Evolutionary conservation across 2,888 invertebrate genomes (phyloP), one percentile per base, ranked within the genome.

Genomic region (Noctua janthe): DNA sequence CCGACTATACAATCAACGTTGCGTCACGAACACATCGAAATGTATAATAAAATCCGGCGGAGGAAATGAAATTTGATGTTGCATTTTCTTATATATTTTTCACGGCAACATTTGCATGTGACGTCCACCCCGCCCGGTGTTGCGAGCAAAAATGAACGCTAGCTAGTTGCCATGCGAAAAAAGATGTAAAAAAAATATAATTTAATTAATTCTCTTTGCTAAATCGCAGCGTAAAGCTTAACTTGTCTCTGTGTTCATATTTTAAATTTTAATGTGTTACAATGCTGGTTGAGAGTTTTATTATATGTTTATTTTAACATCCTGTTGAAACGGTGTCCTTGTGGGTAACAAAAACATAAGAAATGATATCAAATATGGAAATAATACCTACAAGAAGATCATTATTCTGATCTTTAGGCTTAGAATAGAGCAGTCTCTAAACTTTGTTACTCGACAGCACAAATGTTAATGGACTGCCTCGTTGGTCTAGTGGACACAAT

Each of bases 51-150:
- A 95, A 95, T 93, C 91, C 91, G 89, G 90, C 81, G 91, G 88
- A 92, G 92, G 92, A 94, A 94, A 94, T 94, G 92, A 93, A 93
- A 93, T 92, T 93, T 91, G 90, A 92, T 92, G 93, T 92, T 91
- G 91, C 92, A 92, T 93, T 94, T 94, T 93, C 92, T 94, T 91
- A 91, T 86, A 92, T 92, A 94, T 93, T 92, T 92, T 91, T 86
- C 90, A 88, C 88, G 87, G 85, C 84, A 90, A 90, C 92, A 92
- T 92, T 94, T 94, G 94, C 94, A 91, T 91, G 88, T 94, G 95
- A 95, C 95, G 94, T 93, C 90, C 87, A 87, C 85, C 76, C 83
- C 78, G 83, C 87, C 82, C 88, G 86, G 84, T 88, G 91, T 87
- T 91, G 83, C 84, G 86, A 87, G 89, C 86, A 87, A 87, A 91